A percentile compares a stretch with the other conserved stretches of the same genome.
phyloP scores from a whole-genome alignment of 1,140 invertebrate species.

The Zaprionus vittiger region DNA sequence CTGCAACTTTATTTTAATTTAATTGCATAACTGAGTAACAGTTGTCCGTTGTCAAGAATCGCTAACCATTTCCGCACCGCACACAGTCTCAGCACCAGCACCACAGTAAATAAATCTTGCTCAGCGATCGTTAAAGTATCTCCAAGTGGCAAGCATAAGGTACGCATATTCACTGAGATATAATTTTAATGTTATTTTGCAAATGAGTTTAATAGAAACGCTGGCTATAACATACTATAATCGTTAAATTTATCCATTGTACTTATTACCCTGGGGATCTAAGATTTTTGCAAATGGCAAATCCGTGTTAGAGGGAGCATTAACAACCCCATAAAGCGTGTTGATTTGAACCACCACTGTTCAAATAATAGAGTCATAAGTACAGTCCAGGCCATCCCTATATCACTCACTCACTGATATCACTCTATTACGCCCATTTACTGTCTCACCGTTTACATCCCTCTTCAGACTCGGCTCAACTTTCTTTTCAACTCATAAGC shows the following conservation, averaged over 20 bases:
- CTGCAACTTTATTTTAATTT: constrained; percentile 69
- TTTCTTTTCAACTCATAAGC: background rate
- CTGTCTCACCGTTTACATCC: background rate
- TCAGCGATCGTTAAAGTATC: background rate
- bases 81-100: constrained; percentile 1
- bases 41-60: constrained; percentile 79
- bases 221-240: background rate
- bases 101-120: background rate
- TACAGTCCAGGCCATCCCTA: no score
- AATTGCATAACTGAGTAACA: constrained; percentile 70
- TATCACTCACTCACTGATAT: background rate
- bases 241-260: background rate
- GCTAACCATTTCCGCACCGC: constrained; percentile 62
- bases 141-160: no score
- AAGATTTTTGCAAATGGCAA: background rate
- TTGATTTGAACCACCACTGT: background rate
- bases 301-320: background rate
- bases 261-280: background rate
- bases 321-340: background rate
- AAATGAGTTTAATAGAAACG: no score
- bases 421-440: background rate
- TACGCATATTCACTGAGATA: no score
- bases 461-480: background rate
- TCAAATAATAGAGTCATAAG: no score
- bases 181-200: no score